Conservation (phyloP, 2,113 vertebrate genomes). For the Nasalis larvatus region DNA sequence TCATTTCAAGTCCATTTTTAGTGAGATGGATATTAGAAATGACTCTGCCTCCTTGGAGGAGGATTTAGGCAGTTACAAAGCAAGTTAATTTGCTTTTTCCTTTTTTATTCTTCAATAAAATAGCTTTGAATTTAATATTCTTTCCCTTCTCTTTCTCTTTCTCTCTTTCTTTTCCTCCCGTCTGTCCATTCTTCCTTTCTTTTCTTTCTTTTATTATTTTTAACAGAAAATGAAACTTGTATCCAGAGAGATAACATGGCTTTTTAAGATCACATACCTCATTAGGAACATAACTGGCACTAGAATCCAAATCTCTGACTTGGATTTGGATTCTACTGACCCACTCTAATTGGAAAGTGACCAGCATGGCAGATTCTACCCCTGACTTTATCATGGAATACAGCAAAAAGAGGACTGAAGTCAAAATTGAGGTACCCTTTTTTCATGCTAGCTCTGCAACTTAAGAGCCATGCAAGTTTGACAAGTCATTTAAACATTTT, state of each 20-base stretch:
- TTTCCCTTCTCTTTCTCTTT: no score
- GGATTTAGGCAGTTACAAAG: not conserved
- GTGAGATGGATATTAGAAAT: not conserved
- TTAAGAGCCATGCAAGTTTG: not conserved
- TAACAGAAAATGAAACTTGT: not conserved
- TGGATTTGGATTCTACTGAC: not conserved
- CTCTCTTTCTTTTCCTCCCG: not conserved
- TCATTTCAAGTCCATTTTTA: not conserved
- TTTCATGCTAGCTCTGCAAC: not conserved
- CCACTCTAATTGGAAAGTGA: not conserved
- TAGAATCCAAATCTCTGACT: not conserved
- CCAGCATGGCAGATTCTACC: not conserved
- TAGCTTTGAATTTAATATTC: not conserved
- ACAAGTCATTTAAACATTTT: not conserved
- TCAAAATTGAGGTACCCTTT: not conserved
- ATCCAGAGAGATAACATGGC: not conserved
- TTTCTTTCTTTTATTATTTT: not conserved
- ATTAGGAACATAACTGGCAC: not conserved
- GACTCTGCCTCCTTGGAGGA: not conserved
- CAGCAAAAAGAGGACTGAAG: not conserved
- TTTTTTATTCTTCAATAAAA: not conserved
- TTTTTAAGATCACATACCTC: not conserved
- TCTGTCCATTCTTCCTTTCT: not conserved
- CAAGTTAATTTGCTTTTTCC: not conserved
- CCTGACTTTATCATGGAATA: not conserved